Evolutionary conservation across 2,888 invertebrate genomes (phyloP), one percentile per base, ranked within the genome.

Genomic region (Drosophila antonietae): DNA sequence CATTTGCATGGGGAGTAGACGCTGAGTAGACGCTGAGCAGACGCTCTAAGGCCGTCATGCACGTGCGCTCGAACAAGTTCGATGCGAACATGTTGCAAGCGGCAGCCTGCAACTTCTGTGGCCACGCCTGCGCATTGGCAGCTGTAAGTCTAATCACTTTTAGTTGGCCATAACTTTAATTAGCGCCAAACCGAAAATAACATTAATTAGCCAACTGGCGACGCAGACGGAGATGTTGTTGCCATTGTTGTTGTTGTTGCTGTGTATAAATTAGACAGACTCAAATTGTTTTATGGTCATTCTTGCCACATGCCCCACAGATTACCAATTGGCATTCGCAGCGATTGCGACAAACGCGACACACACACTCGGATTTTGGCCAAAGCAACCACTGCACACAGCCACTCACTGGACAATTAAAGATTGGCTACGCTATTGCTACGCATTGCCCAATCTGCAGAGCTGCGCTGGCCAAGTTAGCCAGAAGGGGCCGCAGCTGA

Each of bases 251-350:
- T 33, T 49, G 49, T n/a, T 49, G 37, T 37, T 37, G 37, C 28
- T 28, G 37, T 49, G 82, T 73, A 73, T 69, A 73, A 83, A 81
- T 83, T 81, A 78, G 84, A 80, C 84, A 80, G 73, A 47, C 87
- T 55, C 59, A 83, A 81, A 81, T 75, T 73, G 68, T 78, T 76
- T 83, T 83, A 81, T 84, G 83, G 83, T 81, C 83, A 84, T 87
- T 84, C 81, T 84, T 87, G 81, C 84, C 75, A 81, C 87, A 83
- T 77, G 73, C 61, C 41, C 44, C 69, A 61, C 43, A 51, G 60
- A 69, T 71, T 79, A 73, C 78, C 86, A 69, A 61, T 53, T 78
- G 77, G 49, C 59, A 62, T 58, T 59, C 55, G 23, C 59, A 15
- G 55, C 49, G 46, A 69, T 77, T 77, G 78, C 77, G 78, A 78